phyloP scores from a whole-genome alignment of 2,888 invertebrate species.

The Allolobophora icterica region DNA sequence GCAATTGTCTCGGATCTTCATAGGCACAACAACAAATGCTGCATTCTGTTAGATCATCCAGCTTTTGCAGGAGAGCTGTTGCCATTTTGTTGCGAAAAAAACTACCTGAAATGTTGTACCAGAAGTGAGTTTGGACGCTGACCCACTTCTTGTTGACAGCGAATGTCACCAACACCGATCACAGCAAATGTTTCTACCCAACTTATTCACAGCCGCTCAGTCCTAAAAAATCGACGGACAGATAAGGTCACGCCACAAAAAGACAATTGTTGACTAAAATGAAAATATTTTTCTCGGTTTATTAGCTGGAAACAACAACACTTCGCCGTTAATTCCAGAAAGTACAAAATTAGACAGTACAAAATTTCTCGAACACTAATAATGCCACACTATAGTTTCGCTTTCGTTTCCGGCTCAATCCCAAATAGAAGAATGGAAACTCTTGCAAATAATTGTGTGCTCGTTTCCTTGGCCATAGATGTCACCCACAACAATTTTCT shows the following conservation, averaged over 20 bases:
- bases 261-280: neutral
- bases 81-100: neutral
- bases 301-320: too few relatives aligned
- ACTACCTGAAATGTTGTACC: neutral
- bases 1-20: conserved; percentile 17
- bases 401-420: too few relatives aligned
- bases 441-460: too few relatives aligned
- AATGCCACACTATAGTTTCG: too few relatives aligned
- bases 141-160: neutral
- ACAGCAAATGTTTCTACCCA: neutral
- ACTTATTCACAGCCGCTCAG: too few relatives aligned
- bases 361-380: too few relatives aligned
- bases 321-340: too few relatives aligned
- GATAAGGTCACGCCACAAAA: neutral
- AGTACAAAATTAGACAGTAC: too few relatives aligned
- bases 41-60: neutral
- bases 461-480: too few relatives aligned
- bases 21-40: neutral
- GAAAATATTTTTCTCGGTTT: too few relatives aligned
- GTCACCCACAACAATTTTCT: too few relatives aligned
- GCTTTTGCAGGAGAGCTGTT: neutral
- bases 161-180: neutral
- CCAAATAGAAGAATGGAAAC: too few relatives aligned
- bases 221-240: neutral
- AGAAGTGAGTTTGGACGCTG: neutral